Evolutionary conservation across 2,888 invertebrate species (phyloP), one percentile per base, ranked within the genome.

Genomic region (Drosophila pseudotalamancana): DNA sequence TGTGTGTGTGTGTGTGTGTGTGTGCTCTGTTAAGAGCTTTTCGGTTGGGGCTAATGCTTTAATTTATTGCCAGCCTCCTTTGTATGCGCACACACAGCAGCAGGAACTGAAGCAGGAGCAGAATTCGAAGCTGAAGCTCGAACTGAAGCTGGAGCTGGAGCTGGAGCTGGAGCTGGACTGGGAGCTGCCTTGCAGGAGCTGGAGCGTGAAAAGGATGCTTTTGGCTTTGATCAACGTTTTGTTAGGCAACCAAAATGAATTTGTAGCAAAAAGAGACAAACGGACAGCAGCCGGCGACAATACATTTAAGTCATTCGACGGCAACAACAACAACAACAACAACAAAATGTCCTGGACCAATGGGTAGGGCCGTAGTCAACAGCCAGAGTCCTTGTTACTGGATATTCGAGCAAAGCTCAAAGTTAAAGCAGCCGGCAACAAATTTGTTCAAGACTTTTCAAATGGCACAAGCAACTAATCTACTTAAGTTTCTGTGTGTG

Each of bases 151-250:
- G 6, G 19, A 34, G 19, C 18, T 25, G 18, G 6, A 25, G 53
- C 35, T 8, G 25, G 23, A 19, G 35, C 21, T 2, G 14, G 5
- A 31, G 45, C 14, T 5, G 39, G n/a, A 21, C n/a, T 31, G 21
- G 32, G 55, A 67, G 61, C 42, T 49, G 62, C 46, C 51, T 46
- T 43, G 76, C 64, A 64, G 60, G 40, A 59, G 79, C 71, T 84
- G 82, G 86, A 87, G 86, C 86, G 83, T 81, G 83, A 87, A 81
- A 85, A 81, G 86, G 88, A 82, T 81, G 86, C 83, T 87, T 84
- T 87, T 74, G 82, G 80, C 88, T 81, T 81, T 81, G 80, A 81
- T 81, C 80, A 87, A 84, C 85, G 80, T 81, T 81, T 85, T 81
- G 88, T 81, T 87, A 82, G 86, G 70, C 87, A 85, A 71, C 88